phyloP scores from a whole-genome alignment of 2,888 invertebrate genomes.

The Steromphala cineraria region DNA sequence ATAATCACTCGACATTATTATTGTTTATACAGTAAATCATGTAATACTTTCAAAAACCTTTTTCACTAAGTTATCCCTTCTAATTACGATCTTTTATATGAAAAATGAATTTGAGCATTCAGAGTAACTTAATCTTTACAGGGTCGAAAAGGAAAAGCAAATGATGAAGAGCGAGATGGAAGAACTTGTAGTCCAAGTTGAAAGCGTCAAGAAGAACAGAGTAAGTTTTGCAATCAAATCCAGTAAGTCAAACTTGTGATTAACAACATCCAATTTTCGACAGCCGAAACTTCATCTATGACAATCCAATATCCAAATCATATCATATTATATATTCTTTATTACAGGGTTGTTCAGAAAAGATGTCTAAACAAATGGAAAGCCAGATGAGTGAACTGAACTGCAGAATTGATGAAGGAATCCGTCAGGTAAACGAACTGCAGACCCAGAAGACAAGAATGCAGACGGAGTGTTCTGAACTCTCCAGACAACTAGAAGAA shows the following conservation, averaged over 20 bases:
- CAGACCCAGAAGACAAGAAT: conserved; percentile 89
- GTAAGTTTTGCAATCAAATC: conserved; percentile 76
- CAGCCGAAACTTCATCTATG: too few species aligned
- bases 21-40: too few species aligned
- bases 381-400: conserved; percentile 96
- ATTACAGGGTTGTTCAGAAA: conserved; percentile 97
- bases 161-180: conserved; percentile 98
- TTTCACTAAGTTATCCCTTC: too few species aligned
- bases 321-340: background rate
- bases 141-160: conserved; percentile 98
- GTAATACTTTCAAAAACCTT: too few species aligned
- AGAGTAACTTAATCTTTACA: conserved; percentile 41
- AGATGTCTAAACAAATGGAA: conserved; percentile 97
- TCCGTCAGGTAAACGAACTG: conserved; percentile 97
- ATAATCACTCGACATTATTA: too few species aligned
- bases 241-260: background rate
- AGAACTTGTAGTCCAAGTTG: conserved; percentile 96
- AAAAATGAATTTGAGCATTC: too few species aligned
- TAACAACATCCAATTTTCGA: too few species aligned
- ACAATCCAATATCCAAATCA: too few species aligned
- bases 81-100: too few species aligned
- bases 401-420: conserved; percentile 96
- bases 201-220: conserved; percentile 98
- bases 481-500: conserved; percentile 97
- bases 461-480: conserved; percentile 97